A percentile compares a stretch with the other conserved stretches of the same genome.
Conservation (phyloP, 2,888 invertebrate species). For the Pseudanteris insignis region DNA sequence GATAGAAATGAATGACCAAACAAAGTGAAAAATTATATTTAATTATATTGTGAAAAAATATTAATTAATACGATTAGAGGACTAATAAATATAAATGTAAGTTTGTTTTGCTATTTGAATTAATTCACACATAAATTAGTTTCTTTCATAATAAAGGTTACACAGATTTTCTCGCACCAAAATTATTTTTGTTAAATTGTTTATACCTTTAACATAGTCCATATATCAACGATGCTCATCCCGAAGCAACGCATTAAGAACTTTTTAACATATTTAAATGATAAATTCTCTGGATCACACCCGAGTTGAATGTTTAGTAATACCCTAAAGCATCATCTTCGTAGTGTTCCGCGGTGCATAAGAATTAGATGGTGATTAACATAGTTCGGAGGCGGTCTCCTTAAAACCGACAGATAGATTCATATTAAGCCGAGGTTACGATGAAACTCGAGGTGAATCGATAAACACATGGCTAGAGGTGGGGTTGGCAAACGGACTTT, state of each 20-base stretch:
- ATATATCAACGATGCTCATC: neutral
- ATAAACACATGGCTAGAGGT: conserved; percentile 20
- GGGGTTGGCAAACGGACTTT: conserved; percentile 32
- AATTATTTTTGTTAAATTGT: too few relatives aligned
- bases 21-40: too few relatives aligned
- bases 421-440: conserved; percentile 31
- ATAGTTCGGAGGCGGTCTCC: conserved; percentile 21
- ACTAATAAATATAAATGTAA: too few relatives aligned
- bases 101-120: too few relatives aligned
- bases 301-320: conserved; percentile 1
- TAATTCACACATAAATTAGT: too few relatives aligned
- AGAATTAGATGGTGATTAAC: conserved; percentile 22
- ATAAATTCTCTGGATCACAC: conserved; percentile 2
- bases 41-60: too few relatives aligned
- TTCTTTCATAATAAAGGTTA: too few relatives aligned
- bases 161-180: too few relatives aligned
- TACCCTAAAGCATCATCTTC: neutral
- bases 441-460: conserved; percentile 35
- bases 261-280: neutral
- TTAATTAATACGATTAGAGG: too few relatives aligned
- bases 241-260: too few relatives aligned
- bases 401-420: conserved; percentile 23
- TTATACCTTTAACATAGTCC: too few relatives aligned
- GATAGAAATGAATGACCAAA: too few relatives aligned
- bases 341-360: neutral